phyloP scores from a whole-genome alignment of 2,113 vertebrate species.

The Barnardius zonarius region DNA sequence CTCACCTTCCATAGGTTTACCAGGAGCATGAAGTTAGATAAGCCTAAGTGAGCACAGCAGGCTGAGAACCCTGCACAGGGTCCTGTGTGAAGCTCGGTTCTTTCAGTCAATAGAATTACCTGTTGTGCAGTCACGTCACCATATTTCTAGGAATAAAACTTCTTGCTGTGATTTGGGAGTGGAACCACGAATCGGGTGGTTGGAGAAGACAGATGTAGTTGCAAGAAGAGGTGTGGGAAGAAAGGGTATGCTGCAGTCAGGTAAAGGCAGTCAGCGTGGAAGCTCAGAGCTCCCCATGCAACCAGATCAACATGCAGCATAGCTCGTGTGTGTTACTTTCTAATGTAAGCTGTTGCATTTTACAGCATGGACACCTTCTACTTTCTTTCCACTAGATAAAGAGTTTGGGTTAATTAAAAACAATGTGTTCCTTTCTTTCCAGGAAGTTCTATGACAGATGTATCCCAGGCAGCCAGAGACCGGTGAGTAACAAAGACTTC shows the following conservation, averaged over 20 bases:
- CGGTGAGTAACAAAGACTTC: constrained; percentile 46
- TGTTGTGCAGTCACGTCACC: not conserved
- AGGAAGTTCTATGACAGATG: not conserved
- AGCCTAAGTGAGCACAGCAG: not conserved
- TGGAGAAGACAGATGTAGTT: not conserved
- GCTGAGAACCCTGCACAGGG: not conserved
- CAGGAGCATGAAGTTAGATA: not conserved
- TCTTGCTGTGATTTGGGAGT: not conserved
- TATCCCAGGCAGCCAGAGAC: constrained; percentile 25
- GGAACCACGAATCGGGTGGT: not conserved
- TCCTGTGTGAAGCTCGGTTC: not conserved
- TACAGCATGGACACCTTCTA: not conserved
- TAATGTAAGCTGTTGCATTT: not conserved
- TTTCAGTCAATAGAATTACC: not conserved
- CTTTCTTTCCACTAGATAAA: not conserved
- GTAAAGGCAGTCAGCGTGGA: not conserved
- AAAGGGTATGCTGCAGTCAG: not conserved
- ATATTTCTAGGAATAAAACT: not conserved
- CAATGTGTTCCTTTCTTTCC: not conserved
- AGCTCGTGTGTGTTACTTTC: not conserved
- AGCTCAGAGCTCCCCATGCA: not conserved
- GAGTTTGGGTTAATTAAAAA: not conserved
- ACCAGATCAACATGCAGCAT: fast-evolving
- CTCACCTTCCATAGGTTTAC: not conserved
- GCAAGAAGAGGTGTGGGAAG: not conserved